Evolutionary conservation across 2,113 vertebrate species (phyloP), one percentile per base, ranked within the genome.

Genomic region (Axis porcinus): DNA sequence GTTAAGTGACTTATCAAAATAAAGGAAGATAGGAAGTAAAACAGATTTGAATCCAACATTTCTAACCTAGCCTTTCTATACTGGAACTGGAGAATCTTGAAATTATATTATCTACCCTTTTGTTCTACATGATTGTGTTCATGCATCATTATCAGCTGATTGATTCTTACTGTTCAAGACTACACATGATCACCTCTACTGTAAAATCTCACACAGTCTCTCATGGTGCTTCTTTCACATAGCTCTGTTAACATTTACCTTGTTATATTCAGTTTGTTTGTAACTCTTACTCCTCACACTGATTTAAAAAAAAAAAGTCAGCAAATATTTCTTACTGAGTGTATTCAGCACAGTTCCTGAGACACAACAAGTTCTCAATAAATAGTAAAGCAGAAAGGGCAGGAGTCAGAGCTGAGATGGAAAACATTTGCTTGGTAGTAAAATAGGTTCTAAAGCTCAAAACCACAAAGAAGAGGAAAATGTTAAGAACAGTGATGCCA

Each of bases 401-500:
- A 2, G 11, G 19, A 94, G 28, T 86, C 36, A 50, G 3, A 96
- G 30, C 6, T 85, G 28, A 33, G 15, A 67, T 54, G 14, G 8
- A 36, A 95, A 87, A 92, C 21, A 54, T 91, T 89, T 94, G 28
- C 36, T 90, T 4, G 8, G n/a, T 84, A 93, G 9, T 86, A 7
- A 87, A 89, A 10, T 84, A 60, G 33, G 21, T 88, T 94, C 30
- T 45, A 94, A 78, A 90, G 40, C n/a, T 96, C 96, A 45, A 60
- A 96, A 90, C 89, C 95, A 54, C 21, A 92, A 96, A 52, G 84
- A 67, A 47, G n/a, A 81, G 7, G 58, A 82, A 11, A 60, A 5
- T 87, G 45, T 96, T 96, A 97, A 94, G 96, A 62, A 87, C 43
- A 85, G 79, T 85, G n/a, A 94, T 94, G 79, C 17, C 92, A 96